A percentile compares a stretch with the other conserved stretches of the same genome.
phyloP scores from a whole-genome alignment of 2,797 vertebrate species.

The Morus bassanus region DNA sequence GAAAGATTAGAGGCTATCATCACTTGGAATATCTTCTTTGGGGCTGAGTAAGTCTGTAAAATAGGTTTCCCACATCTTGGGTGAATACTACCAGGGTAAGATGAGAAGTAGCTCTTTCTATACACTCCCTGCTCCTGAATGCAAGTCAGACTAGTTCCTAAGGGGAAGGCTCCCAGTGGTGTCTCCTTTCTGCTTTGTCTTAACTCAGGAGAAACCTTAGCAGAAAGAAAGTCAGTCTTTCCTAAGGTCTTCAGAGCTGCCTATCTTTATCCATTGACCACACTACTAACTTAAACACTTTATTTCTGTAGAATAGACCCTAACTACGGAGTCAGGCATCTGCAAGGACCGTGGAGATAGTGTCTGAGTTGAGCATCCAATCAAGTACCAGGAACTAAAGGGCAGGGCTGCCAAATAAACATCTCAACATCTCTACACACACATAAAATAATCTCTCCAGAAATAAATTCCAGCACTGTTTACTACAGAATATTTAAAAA shows the following conservation, averaged over 20 bases:
- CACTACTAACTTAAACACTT: not conserved
- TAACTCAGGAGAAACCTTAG: not conserved
- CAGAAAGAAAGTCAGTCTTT: not conserved
- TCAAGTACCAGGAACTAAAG: not conserved
- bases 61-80: not conserved
- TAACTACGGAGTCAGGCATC: not conserved
- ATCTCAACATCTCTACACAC: not conserved
- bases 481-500: fast-evolving
- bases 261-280: not conserved
- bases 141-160: not conserved
- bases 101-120: not conserved
- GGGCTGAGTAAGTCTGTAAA: not conserved
- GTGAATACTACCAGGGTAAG: not conserved
- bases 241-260: not conserved
- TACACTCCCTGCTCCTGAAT: not conserved
- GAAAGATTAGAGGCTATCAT: not conserved
- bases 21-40: not conserved
- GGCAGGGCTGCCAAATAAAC: not conserved
- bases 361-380: not conserved
- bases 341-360: not conserved
- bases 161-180: not conserved
- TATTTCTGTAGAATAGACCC: not conserved
- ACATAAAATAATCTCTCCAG: not conserved
- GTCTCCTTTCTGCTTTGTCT: not conserved
- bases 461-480: not conserved